These are phyloP conservation scores for Formica aserva DNA, from an alignment of 2,888 invertebrate species.

Conservation along the genomic window DNA sequence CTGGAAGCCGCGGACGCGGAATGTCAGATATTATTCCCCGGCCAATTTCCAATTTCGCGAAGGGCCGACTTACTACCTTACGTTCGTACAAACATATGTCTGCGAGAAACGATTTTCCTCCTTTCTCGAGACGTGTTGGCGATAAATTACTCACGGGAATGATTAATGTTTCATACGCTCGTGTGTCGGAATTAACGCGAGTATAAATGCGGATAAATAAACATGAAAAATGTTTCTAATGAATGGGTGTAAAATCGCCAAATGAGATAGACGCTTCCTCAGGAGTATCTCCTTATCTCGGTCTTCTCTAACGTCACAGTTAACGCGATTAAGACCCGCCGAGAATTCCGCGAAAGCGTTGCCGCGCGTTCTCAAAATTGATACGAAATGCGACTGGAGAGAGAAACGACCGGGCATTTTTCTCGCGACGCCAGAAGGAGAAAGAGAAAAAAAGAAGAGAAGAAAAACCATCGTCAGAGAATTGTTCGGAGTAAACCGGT, in stretches of 20 bases:
- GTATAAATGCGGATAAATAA: background rate
- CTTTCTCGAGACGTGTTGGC: no score
- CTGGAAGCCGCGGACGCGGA: constrained; percentile 1
- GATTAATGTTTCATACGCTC: background rate
- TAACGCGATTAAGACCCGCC: constrained; percentile 38
- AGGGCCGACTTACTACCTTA: background rate
- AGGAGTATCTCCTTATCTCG: background rate
- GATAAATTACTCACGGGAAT: background rate
- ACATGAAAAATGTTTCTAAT: background rate
- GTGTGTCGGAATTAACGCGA: background rate
- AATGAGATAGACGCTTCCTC: background rate
- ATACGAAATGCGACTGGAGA: constrained; percentile 27
- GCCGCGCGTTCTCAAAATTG: constrained; percentile 32
- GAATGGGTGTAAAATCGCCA: background rate
- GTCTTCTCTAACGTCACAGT: constrained; percentile 11
- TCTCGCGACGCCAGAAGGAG: constrained; percentile 21
- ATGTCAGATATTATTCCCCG: constrained; percentile 42
- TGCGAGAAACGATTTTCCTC: background rate
- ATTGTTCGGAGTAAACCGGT: constrained; percentile 23
- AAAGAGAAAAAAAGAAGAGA: background rate
- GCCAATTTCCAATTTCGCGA: constrained; percentile 43
- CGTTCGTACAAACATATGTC: background rate
- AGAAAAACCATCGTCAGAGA: constrained; percentile 8
- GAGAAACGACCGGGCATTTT: constrained; percentile 34
- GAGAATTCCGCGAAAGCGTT: constrained; percentile 19